Conservation (phyloP, 2,888 invertebrate species). For the Melitaea athalia region DNA sequence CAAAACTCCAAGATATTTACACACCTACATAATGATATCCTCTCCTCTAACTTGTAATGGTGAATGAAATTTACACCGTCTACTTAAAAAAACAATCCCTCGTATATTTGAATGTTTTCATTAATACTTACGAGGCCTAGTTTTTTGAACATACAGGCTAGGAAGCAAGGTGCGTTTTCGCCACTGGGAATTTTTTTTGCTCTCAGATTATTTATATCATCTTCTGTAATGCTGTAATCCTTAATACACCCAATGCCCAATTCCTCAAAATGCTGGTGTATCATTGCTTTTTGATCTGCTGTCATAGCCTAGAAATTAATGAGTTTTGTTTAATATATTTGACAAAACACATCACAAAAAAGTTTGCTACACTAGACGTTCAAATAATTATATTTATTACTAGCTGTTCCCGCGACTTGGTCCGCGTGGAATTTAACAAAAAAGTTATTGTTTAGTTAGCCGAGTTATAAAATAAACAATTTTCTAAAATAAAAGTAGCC, state of each 20-base stretch:
- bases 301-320: slow-evolving; percentile 59
- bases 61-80: too few relatives aligned
- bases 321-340: not conserved
- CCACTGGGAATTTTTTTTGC: slow-evolving; percentile 55
- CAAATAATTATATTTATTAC: too few relatives aligned
- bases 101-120: not conserved
- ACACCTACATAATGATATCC: too few relatives aligned
- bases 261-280: slow-evolving; percentile 60
- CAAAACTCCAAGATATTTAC: too few relatives aligned
- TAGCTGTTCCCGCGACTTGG: too few relatives aligned
- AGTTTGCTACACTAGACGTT: too few relatives aligned
- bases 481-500: too few relatives aligned
- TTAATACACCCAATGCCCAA: slow-evolving; percentile 60
- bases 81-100: too few relatives aligned
- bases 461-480: too few relatives aligned
- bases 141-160: slow-evolving; percentile 65
- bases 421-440: too few relatives aligned
- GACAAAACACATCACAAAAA: not conserved
- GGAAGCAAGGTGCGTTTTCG: slow-evolving; percentile 63
- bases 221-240: slow-evolving; percentile 53
- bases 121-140: slow-evolving; percentile 61
- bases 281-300: slow-evolving; percentile 58
- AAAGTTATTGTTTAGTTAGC: too few relatives aligned
- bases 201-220: slow-evolving; percentile 58
- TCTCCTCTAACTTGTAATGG: too few relatives aligned